Evolutionary conservation across 2,888 invertebrate species (phyloP).

Genomic region (Subacronicta megacephala): DNA sequence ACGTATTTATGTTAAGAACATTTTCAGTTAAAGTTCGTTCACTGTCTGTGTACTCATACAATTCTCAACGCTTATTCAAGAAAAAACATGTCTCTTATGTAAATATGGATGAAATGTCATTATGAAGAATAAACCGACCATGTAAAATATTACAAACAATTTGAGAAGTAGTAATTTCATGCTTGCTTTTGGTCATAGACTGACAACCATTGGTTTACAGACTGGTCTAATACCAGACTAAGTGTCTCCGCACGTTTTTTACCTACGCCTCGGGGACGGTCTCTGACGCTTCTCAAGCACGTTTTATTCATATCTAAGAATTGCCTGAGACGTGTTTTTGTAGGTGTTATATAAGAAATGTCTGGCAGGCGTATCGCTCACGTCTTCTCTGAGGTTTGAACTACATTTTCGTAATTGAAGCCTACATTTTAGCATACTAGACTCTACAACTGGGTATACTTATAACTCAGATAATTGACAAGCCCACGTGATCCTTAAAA

Average conservation of each 20-base stretch:
- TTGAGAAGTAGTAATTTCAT: neutral
- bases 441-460: no score
- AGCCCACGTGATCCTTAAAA: no score
- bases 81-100: neutral
- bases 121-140: neutral
- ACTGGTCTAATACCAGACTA: neutral
- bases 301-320: conserved; percentile 28
- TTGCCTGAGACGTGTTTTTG: conserved; percentile 45
- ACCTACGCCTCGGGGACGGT: neutral
- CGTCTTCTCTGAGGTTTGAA: conserved; percentile 2
- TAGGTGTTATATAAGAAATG: conserved; percentile 42
- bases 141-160: neutral
- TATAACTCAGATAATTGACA: no score
- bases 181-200: neutral
- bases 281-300: conserved; percentile 19
- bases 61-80: neutral
- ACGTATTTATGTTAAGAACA: neutral
- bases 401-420: conserved; percentile 12
- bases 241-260: neutral
- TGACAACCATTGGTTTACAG: conserved; percentile 1
- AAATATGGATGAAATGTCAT: conserved; percentile 1
- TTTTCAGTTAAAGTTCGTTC: neutral
- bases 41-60: neutral
- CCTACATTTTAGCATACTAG: neutral
- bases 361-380: conserved; percentile 15